phyloP scores from a whole-genome alignment of 2,888 invertebrate species.

The Seira sanloemensis region DNA sequence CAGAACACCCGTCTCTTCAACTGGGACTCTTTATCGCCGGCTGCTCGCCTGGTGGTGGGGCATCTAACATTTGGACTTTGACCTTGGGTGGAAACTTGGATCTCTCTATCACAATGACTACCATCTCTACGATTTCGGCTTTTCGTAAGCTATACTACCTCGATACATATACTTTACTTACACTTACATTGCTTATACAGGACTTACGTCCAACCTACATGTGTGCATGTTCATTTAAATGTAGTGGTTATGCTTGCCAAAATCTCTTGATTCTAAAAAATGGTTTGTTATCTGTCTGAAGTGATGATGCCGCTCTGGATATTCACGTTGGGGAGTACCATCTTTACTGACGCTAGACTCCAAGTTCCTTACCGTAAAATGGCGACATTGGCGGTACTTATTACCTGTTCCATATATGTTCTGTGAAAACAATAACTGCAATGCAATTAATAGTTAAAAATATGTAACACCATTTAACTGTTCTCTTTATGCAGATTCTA shows the following conservation, averaged over 20 bases:
- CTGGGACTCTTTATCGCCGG: conserved; percentile 93
- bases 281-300: conserved; percentile 75
- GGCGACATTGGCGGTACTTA: conserved; percentile 81
- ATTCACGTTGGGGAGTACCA: conserved; percentile 87
- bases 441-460: too few relatives aligned
- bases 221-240: neutral
- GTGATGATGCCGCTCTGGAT: conserved; percentile 94
- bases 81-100: conserved; percentile 94
- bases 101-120: conserved; percentile 96
- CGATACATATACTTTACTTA: too few relatives aligned
- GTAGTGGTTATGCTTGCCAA: neutral
- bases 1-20: conserved; percentile 80
- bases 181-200: too few relatives aligned
- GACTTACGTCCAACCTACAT: too few relatives aligned
- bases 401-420: neutral
- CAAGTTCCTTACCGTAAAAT: conserved; percentile 85
- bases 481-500: conserved; percentile 81
- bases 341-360: conserved; percentile 84
- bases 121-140: conserved; percentile 90
- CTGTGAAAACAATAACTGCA: too few relatives aligned
- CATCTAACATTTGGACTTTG: conserved; percentile 97
- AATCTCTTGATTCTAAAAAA: too few relatives aligned
- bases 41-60: conserved; percentile 94
- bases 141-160: conserved; percentile 86
- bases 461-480: too few relatives aligned